Evolutionary conservation across 2,797 vertebrate genomes (phyloP), one percentile per base, ranked within the genome.

Genomic region (Oreochromis mossambicus): DNA sequence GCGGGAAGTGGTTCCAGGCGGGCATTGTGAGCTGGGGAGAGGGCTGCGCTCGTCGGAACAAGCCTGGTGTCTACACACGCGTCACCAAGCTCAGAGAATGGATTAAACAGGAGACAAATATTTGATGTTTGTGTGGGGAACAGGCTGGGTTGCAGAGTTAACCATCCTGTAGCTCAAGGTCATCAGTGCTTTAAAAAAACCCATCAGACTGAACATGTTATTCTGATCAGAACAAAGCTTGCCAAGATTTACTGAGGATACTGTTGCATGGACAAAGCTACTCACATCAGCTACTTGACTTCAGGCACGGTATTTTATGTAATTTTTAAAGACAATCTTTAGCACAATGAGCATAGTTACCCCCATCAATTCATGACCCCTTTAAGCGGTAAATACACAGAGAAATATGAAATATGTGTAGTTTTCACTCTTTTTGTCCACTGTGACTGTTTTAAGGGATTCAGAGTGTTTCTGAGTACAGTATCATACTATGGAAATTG

Each of bases 21-120:
- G 97, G 97, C 26, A 93, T 97, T 2, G 97, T 97, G 87, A 97
- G 97, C 92, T 97, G 97, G 97, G 97, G 97, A 0, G 96, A 96
- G 85, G 96, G 96, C 81, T 97, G 97, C 1, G 97, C 96, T 19
- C 95, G 95, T 46, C 92, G 95, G 24, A 96, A 97, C 93, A 97
- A 96, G 88, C 97, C 97, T 0, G 96, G 96, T 0, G 94, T 97
- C 79, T 97, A 97, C 92, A 61, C 95, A 0, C 95, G 96, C 0
- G 91, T 97, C 84, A 96, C 95, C 89, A 96, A 95, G 84, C 92
- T 97, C 68, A 92, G 95, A 61, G 77, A 95, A 0, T 97, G 97
- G 97, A 95, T 97, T 85, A 89, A 26, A 38, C 3, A 87, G 3
- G 14, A 85, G 36, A 89, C 93, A 0, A 81, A 83, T 7, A 29